Evolutionary conservation across 2,888 invertebrate species (phyloP), one percentile per base, ranked within the genome.

Genomic region (Osmoderma eremita): DNA sequence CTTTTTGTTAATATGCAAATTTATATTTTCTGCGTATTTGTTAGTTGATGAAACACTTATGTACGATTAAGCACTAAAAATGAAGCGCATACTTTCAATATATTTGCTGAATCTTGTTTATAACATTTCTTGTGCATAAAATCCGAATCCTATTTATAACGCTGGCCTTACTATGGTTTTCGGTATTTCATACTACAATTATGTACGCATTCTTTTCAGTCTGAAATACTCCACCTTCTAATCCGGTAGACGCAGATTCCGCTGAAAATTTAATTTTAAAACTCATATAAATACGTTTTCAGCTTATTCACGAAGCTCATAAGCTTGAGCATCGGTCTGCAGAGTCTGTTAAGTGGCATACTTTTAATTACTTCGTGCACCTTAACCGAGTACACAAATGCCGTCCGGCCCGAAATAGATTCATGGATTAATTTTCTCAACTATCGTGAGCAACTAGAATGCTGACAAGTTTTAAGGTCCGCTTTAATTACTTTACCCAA

Each of bases 261-360:
- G n/a, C n/a, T n/a, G n/a, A n/a, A 42, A 13, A 8, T 17, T 17
- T 48, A 18, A 8, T 17, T 20, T 24, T 2, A 30, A 5, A 30
- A 30, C 10, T 4, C 30, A 30, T 30, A 2, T 30, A 30, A 30
- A 10, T n/a, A 20, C 20, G 3, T 64, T 66, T 53, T 15, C 38
- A 67, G 67, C 36, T 54, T 67, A 15, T 67, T 61, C n/a, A 30
- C 45, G n/a, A 63, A 63, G 10, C 15, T 63, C 17, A 20, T 67
- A n/a, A 48, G 42, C 12, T 49, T 67, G 17, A 67, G 67, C 22
- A n/a, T 63, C n/a, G 67, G 54, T 10, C 20, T 67, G 13, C 45
- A 53, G 10, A 67, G 63, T 24, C 48, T 63, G 3, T 18, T 63
- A 15, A 48, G 63, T 38, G 63, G 54, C 5, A 54, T 67, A 45